phyloP scores from a whole-genome alignment of 1,140 invertebrate genomes.

The Piezodorus guildinii region DNA sequence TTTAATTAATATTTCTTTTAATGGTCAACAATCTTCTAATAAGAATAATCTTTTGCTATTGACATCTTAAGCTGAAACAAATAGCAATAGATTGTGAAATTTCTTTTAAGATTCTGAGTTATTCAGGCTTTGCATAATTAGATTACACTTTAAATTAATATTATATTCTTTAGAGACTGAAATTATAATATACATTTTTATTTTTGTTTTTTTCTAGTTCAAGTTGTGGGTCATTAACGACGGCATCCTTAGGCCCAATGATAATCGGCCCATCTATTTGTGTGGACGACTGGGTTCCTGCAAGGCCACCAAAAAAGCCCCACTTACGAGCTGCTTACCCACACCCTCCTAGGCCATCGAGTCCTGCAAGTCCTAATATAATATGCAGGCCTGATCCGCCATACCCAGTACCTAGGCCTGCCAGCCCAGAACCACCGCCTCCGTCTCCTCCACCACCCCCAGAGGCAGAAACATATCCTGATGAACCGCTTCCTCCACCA shows the following conservation, averaged over 20 bases:
- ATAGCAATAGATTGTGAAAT: too few relatives aligned
- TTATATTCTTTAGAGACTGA: too few relatives aligned
- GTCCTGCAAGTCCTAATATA: too few relatives aligned
- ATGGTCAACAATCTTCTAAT: too few relatives aligned
- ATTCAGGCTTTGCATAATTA: too few relatives aligned
- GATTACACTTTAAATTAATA: too few relatives aligned
- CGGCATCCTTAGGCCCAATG: slow-evolving; percentile 46
- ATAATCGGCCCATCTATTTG: slow-evolving; percentile 52
- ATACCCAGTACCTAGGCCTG: slow-evolving; percentile 29
- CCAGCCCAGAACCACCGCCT: slow-evolving; percentile 56
- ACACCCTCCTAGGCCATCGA: slow-evolving; percentile 20
- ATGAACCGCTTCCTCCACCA: slow-evolving; percentile 61
- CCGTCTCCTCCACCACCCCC: slow-evolving; percentile 46
- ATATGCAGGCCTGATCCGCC: slow-evolving; percentile 28
- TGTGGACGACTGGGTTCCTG: slow-evolving; percentile 58
- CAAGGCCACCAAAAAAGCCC: slow-evolving; percentile 60
- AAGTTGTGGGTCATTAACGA: slow-evolving; percentile 48
- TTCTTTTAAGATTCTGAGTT: too few relatives aligned
- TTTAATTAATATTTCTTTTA: too few relatives aligned
- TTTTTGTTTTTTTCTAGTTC: slow-evolving; percentile 28
- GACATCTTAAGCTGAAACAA: too few relatives aligned
- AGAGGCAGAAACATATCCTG: slow-evolving; percentile 41
- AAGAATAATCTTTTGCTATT: too few relatives aligned
- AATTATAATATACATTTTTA: too few relatives aligned
- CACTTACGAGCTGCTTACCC: slow-evolving; percentile 42